Conservation (phyloP, 2,888 invertebrate species). For the Cepaea hortensis region DNA sequence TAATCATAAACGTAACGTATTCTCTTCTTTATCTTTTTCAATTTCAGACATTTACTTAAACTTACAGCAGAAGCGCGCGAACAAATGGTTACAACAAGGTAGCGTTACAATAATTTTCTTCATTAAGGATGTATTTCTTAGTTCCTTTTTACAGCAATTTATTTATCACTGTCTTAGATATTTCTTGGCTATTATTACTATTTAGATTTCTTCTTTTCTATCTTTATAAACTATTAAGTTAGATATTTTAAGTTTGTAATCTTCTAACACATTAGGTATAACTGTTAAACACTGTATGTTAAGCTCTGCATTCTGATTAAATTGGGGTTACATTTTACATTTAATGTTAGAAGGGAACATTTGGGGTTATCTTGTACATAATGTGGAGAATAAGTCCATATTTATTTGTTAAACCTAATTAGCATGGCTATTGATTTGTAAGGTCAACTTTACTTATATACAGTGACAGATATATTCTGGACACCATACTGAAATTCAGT, state of each 20-base stretch:
- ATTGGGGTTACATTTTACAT: too few species aligned
- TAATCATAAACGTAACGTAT: neutral
- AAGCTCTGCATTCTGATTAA: neutral
- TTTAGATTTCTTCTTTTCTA: too few species aligned
- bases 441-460: neutral
- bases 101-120: neutral
- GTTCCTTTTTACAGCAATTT: too few species aligned
- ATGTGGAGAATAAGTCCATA: too few species aligned
- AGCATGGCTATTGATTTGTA: too few species aligned
- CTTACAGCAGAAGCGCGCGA: slow-evolving; percentile 34
- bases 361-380: too few species aligned
- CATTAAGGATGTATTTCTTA: too few species aligned
- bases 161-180: too few species aligned
- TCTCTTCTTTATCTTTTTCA: neutral
- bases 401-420: too few species aligned
- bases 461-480: neutral
- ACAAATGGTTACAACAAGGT: slow-evolving; percentile 35
- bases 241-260: neutral
- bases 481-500: neutral
- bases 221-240: neutral
- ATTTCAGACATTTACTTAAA: slow-evolving; percentile 43
- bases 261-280: neutral
- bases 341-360: too few species aligned
- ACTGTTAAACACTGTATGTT: neutral
- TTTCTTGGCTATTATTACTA: too few species aligned